Conservation (phyloP, 2,888 invertebrate species). For the Myopa testacea region DNA sequence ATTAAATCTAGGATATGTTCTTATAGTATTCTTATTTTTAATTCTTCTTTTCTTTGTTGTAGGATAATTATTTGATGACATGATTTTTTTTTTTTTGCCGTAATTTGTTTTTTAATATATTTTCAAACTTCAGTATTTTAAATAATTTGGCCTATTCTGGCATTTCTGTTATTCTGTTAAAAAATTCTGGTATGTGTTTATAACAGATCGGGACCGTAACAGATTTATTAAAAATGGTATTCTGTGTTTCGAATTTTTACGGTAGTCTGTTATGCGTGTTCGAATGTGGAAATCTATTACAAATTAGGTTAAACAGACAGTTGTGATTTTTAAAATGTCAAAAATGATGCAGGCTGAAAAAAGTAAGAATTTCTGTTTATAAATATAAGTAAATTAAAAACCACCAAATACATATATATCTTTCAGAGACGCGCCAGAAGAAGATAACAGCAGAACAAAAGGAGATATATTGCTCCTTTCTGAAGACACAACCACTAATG, state of each 20-base stretch:
- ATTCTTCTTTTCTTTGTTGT: too few species aligned
- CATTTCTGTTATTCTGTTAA: background rate
- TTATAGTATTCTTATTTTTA: too few species aligned
- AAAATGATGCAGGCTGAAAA: background rate
- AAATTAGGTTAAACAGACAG: background rate
- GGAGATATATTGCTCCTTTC: background rate
- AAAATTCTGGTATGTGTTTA: background rate
- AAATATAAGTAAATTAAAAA: background rate
- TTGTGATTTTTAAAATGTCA: background rate
- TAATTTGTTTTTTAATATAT: too few species aligned
- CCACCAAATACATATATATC: background rate
- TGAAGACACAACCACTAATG: background rate
- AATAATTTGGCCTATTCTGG: background rate
- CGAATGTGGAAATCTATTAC: constrained; percentile 11
- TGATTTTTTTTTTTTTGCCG: too few species aligned
- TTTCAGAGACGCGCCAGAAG: background rate
- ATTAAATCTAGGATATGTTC: too few species aligned
- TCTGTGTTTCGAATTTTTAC: constrained; percentile 5
- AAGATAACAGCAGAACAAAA: background rate
- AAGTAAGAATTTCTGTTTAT: background rate
- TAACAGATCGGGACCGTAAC: background rate
- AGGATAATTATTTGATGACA: too few species aligned
- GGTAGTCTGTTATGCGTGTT: constrained; percentile 6
- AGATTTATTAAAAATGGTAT: constrained; percentile 5
- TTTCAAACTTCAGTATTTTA: too few species aligned